Evolutionary conservation across 2,113 vertebrate genomes (phyloP), one percentile per base, ranked within the genome.

Genomic region (Procavia capensis): DNA sequence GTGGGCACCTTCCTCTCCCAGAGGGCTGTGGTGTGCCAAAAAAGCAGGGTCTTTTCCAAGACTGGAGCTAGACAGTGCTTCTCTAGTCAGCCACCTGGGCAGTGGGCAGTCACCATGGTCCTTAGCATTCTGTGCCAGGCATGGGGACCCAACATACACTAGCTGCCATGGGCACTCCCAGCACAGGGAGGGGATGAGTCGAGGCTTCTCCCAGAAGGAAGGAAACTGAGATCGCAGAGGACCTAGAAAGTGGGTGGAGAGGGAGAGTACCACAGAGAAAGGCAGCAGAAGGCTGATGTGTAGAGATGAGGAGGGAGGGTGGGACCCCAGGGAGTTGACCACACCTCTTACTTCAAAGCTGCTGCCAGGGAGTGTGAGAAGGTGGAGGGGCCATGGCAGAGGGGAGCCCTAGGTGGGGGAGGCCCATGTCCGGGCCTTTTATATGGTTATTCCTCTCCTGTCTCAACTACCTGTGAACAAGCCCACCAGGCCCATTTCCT

Each of bases 401-500:
- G 92, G 79, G 61, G 41, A 47, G 45, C 68, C 85, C 88, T 80
- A 87, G 6, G 92, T 8, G 70, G 88, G 75, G 88, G 93, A 93
- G 93, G 94, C 75, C 92, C 87, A 82, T 91, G 93, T 95, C 95
- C 68, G 82, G 94, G 64, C 95, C 97, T 98, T 98, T 98, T 96
- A 97, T 97, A 98, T 98, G 97, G 96, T 96, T 96, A 97, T 98
- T 93, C 92, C 88, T 93, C 85, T 89, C 82, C 96, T 95, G 95
- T 98, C 96, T 98, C 97, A 98, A 97, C 96, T 96, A 97, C 97
- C 96, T 97, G 97, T 0, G 95, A 98, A 98, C 97, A 95, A 96
- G 85, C 96, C 85, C 72, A 63, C 93, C 84, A 50, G 87, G 93
- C 92, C 94, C 97, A 98, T 96, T 98, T 98, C 97, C 97, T 97